Conservation (phyloP, 2,113 vertebrate genomes). For the Sinocyclocheilus anophthalmus region DNA sequence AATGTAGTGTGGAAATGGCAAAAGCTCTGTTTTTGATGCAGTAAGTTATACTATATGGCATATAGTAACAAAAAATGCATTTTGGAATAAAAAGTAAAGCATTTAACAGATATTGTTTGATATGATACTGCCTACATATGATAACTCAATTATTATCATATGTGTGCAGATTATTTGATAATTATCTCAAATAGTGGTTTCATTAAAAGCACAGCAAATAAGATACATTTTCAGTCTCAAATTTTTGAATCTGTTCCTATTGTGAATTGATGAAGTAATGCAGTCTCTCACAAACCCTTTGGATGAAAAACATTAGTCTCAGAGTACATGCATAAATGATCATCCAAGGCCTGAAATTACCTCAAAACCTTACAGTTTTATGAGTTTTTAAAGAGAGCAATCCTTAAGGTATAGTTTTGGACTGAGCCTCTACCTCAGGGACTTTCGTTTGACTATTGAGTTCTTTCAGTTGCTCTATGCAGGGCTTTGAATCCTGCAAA, state of each 20-base stretch:
- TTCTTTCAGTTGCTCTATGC: background rate
- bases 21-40: background rate
- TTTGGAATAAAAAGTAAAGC: background rate
- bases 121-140: background rate
- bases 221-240: background rate
- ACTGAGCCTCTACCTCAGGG: background rate
- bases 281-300: background rate
- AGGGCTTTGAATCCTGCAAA: slow-evolving; percentile 34
- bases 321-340: background rate
- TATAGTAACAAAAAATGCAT: background rate
- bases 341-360: background rate
- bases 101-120: background rate
- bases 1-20: slow-evolving; percentile 32
- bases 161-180: background rate
- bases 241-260: background rate
- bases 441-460: background rate
- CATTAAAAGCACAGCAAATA: background rate
- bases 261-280: background rate
- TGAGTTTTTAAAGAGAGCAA: background rate
- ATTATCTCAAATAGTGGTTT: background rate
- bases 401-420: background rate
- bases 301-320: background rate
- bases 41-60: background rate
- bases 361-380: background rate
- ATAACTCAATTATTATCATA: background rate